Percentiles rank a stretch among this genome's conserved stretches.
Evolutionary conservation across 2,797 vertebrate species (phyloP).

Genomic region (Geotrypetes seraphini): DNA sequence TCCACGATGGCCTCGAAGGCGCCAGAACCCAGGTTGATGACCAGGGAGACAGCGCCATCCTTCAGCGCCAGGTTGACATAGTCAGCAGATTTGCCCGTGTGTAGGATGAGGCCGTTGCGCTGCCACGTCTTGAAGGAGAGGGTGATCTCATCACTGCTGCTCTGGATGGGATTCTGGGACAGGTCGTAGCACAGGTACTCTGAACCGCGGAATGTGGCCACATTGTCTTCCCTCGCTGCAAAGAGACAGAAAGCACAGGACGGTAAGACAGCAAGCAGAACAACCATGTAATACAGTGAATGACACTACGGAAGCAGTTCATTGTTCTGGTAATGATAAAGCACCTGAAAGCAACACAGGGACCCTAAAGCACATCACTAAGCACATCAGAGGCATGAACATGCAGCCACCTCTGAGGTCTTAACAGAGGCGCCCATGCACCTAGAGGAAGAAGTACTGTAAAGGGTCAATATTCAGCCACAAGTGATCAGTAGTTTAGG

Average conservation of each 20-base stretch:
- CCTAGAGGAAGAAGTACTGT: no score
- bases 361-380: no score
- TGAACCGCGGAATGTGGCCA: conserved; percentile 91
- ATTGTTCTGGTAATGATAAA: no score
- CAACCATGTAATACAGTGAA: no score
- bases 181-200: conserved; percentile 97
- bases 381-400: no score
- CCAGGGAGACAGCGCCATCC: conserved; percentile 87
- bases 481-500: no score
- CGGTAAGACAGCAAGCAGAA: no score
- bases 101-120: conserved; percentile 90
- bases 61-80: conserved; percentile 97
- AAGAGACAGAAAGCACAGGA: background rate
- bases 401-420: no score
- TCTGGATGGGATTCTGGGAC: conserved; percentile 96
- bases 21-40: conserved; percentile 96
- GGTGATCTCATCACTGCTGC: conserved; percentile 96
- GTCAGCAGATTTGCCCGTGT: conserved; percentile 94
- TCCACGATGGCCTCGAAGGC: conserved; percentile 97
- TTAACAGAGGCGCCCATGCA: no score
- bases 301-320: no score
- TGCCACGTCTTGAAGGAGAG: conserved; percentile 97
- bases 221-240: conserved; percentile 86
- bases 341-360: no score
- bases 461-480: no score